Evolutionary conservation across 53 echinoderm and acorn worm genomes (phyloP).

Genomic region (Hippasteria phrygiana): DNA sequence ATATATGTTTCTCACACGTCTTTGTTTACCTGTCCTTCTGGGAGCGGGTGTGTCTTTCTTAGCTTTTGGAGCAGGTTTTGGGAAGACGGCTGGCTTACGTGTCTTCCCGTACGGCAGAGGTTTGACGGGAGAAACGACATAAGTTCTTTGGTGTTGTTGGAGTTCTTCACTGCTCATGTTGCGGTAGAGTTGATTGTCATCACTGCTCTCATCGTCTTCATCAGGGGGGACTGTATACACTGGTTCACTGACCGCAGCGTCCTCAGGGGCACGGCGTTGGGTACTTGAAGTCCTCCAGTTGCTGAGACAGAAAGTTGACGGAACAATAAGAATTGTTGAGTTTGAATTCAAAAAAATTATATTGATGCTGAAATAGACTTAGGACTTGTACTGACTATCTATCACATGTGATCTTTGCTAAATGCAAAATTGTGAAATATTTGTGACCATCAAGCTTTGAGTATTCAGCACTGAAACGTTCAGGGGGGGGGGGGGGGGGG

Average conservation of each 20-base stretch:
- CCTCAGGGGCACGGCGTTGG: neutral
- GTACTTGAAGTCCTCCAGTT: neutral
- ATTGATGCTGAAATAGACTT: too few species aligned
- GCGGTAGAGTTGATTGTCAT: neutral
- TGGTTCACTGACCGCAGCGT: neutral
- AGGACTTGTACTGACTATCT: too few species aligned
- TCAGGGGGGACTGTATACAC: slow-evolving; percentile 5
- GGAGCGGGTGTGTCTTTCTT: neutral
- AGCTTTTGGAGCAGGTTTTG: slow-evolving; percentile 4
- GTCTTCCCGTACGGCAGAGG: neutral
- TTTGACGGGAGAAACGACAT: neutral
- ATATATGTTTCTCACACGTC: too few species aligned
- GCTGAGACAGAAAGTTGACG: too few species aligned
- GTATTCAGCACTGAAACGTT: too few species aligned
- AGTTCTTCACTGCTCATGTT: slow-evolving; percentile 18
- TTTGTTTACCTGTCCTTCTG: slow-evolving; percentile 7
- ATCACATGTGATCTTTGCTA: too few species aligned
- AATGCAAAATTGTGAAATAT: too few species aligned
- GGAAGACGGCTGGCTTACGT: slow-evolving; percentile 45
- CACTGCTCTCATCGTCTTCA: neutral
- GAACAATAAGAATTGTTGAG: too few species aligned
- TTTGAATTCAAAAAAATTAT: too few species aligned
- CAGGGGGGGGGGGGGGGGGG: too few species aligned
- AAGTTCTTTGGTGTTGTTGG: neutral
- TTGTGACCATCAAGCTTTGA: too few species aligned